Percentiles rank a stretch among this genome's conserved stretches.
Evolutionary conservation across 2,888 invertebrate genomes (phyloP).

Genomic region (Selenia dentaria): DNA sequence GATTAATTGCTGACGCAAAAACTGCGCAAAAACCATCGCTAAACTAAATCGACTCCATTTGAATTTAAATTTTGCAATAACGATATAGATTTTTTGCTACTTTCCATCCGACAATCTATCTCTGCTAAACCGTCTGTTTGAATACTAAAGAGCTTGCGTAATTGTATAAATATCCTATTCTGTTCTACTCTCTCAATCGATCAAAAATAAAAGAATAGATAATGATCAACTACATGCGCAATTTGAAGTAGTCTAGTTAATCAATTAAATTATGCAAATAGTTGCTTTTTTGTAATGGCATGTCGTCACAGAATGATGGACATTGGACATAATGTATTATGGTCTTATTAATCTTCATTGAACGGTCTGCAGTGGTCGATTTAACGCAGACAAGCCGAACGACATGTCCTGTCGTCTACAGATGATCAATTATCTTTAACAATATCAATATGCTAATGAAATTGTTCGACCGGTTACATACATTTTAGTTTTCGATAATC

Average conservation of each 20-base stretch:
- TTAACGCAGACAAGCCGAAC: constrained; percentile 35
- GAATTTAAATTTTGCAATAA: constrained; percentile 27
- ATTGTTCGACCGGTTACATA: constrained; percentile 38
- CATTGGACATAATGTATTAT: constrained; percentile 33
- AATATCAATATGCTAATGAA: constrained; percentile 54
- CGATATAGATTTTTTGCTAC: constrained; percentile 20
- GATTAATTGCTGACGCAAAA: constrained; percentile 32
- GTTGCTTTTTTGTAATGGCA: constrained; percentile 17
- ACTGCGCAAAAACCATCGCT: constrained; percentile 39
- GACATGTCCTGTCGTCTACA: constrained; percentile 33
- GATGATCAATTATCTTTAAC: constrained; percentile 50
- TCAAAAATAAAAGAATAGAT: constrained; percentile 41
- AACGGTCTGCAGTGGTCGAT: constrained; percentile 26
- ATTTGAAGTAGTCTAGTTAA: constrained; percentile 36
- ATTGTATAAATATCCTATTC: constrained; percentile 6
- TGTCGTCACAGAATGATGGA: constrained; percentile 42
- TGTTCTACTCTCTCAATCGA: constrained; percentile 34
- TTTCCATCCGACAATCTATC: constrained; percentile 17
- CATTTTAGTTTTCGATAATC: constrained; percentile 10
- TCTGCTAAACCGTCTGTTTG: constrained; percentile 14
- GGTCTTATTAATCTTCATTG: constrained; percentile 44
- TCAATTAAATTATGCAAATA: constrained; percentile 42
- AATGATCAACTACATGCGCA: constrained; percentile 33
- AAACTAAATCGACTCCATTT: constrained; percentile 40
- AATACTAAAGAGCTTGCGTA: constrained; percentile 17